Conservation (phyloP, 2,888 invertebrate species). For the Emmelina monodactyla region DNA sequence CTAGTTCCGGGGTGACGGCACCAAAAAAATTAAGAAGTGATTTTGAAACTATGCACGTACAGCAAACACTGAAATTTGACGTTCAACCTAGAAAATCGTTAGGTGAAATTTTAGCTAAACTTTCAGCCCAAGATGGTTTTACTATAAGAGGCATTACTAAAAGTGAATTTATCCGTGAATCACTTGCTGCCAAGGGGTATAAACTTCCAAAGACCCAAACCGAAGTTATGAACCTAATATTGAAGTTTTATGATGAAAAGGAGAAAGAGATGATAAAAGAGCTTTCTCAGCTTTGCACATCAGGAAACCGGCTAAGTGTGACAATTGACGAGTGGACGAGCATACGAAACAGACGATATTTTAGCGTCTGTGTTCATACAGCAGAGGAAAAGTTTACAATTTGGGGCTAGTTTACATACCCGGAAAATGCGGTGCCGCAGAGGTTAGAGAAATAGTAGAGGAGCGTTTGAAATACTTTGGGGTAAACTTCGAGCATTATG, state of each 20-base stretch:
- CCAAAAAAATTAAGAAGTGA: too few species aligned
- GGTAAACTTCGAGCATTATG: slow-evolving; percentile 10
- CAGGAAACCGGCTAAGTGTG: slow-evolving; percentile 8
- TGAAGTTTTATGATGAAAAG: slow-evolving; percentile 10
- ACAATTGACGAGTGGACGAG: slow-evolving; percentile 13
- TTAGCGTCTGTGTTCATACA: slow-evolving; percentile 8
- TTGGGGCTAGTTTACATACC: slow-evolving; percentile 14
- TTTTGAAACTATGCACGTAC: slow-evolving; percentile 1
- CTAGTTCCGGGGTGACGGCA: too few species aligned
- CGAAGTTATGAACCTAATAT: slow-evolving; percentile 10
- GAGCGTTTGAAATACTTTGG: slow-evolving; percentile 12
- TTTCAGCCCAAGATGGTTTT: slow-evolving; percentile 8
- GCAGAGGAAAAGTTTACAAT: slow-evolving; percentile 7
- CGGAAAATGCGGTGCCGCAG: slow-evolving; percentile 13
- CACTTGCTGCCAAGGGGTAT: slow-evolving; percentile 6
- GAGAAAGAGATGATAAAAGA: slow-evolving; percentile 7
- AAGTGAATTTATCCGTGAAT: slow-evolving; percentile 8
- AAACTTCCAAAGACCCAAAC: slow-evolving; percentile 8
- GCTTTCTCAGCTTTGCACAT: too few species aligned
- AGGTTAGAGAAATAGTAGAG: slow-evolving; percentile 13
- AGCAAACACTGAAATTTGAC: slow-evolving; percentile 4
- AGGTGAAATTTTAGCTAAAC: slow-evolving; percentile 5
- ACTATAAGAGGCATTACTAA: slow-evolving; percentile 7
- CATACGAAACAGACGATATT: slow-evolving; percentile 11
- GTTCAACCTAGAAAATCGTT: slow-evolving; percentile 5